Conservation (phyloP, 1,140 invertebrate species). For the Venturia canescens region DNA sequence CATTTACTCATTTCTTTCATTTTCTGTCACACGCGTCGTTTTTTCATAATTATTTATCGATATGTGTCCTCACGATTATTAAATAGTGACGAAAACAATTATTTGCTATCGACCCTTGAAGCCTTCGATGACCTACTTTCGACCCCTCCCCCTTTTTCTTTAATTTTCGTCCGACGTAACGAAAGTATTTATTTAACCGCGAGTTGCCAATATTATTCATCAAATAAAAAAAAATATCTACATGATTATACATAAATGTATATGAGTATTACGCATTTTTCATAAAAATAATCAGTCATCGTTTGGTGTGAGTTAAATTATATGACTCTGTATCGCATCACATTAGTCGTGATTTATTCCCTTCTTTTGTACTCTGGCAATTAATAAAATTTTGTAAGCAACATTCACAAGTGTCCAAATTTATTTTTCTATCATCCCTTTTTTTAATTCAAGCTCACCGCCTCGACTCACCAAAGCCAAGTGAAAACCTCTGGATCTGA, state of each 20-base stretch:
- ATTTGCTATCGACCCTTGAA: background rate
- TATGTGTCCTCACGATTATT: conserved; percentile 23
- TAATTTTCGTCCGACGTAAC: conserved; percentile 40
- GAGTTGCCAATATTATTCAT: conserved; percentile 45
- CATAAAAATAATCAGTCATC: conserved; percentile 54
- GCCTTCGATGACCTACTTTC: background rate
- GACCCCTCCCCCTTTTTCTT: conserved; percentile 29
- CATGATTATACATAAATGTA: conserved; percentile 28
- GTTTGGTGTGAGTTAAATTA: conserved; percentile 68
- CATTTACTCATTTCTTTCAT: background rate
- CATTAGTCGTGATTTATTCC: conserved; percentile 62
- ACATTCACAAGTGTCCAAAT: conserved; percentile 38
- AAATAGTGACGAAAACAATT: conserved; percentile 19
- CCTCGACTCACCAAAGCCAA: too few relatives aligned
- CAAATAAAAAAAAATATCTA: conserved; percentile 23
- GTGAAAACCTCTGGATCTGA: too few relatives aligned
- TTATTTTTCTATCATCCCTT: background rate
- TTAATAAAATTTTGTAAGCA: conserved; percentile 73
- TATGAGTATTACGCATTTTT: conserved; percentile 49
- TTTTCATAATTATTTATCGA: conserved; percentile 19
- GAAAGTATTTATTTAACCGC: conserved; percentile 50
- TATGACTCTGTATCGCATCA: conserved; percentile 64
- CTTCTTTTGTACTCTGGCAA: conserved; percentile 72
- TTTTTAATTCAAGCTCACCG: background rate
- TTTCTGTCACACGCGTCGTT: background rate